These are phyloP conservation scores for Kryptolebias ocellatus DNA, from an alignment of 2,797 vertebrate genomes.

Conservation along the genomic window DNA sequence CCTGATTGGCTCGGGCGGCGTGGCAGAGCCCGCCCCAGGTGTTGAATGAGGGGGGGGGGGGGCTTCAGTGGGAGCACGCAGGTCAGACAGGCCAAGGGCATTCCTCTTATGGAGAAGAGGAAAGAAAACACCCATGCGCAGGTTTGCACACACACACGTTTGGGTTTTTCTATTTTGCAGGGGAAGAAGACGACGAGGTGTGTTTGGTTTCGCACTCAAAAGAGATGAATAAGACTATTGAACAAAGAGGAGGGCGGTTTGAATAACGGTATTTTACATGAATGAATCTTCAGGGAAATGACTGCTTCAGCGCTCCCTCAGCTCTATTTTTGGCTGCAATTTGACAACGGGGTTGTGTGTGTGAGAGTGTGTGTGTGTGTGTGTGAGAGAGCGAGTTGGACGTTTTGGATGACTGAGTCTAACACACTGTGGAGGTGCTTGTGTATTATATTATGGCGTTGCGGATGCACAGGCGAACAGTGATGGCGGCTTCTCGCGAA, in stretches of 20 bases:
- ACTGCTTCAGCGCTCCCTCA: slow-evolving; percentile 57
- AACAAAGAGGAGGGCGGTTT: slow-evolving; percentile 66
- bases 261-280: slow-evolving; percentile 79
- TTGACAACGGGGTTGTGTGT: slow-evolving; percentile 57
- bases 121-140: slow-evolving; percentile 15
- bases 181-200: slow-evolving; percentile 39
- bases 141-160: slow-evolving; percentile 16
- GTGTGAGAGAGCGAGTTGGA: background rate
- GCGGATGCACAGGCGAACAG: slow-evolving; percentile 54
- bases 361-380: slow-evolving; percentile 10
- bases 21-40: slow-evolving; percentile 55
- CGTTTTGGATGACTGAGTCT: slow-evolving; percentile 61
- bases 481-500: slow-evolving; percentile 33
- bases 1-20: slow-evolving; percentile 59
- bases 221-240: slow-evolving; percentile 74
- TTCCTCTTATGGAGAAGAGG: slow-evolving; percentile 56
- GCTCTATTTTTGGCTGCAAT: slow-evolving; percentile 62
- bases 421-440: slow-evolving; percentile 62
- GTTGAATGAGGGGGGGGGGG: slow-evolving; percentile 60
- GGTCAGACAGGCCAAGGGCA: slow-evolving; percentile 75
- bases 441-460: slow-evolving; percentile 57
- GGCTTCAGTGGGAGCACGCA: slow-evolving; percentile 59
- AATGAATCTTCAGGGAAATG: slow-evolving; percentile 78
- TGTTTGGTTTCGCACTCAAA: slow-evolving; percentile 71
- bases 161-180: slow-evolving; percentile 44